Evolutionary conservation across 2,797 vertebrate species (phyloP).

Genomic region (Ceryle rudis): DNA sequence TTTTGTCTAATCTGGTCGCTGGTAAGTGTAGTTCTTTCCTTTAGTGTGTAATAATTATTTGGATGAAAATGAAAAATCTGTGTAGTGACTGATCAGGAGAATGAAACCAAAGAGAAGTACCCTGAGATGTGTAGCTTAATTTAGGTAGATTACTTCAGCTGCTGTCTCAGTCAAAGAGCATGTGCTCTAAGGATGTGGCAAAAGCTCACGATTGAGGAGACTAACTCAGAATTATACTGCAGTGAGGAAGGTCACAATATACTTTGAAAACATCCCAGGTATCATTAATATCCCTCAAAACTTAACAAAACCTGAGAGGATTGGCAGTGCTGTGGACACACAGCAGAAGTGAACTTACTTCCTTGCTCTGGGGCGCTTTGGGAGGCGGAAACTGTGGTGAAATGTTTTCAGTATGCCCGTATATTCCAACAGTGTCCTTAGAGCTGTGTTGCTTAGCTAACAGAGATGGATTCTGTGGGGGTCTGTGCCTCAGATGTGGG

Average conservation of each 20-base stretch:
- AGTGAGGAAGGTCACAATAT: not conserved
- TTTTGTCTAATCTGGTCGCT: conserved; percentile 40
- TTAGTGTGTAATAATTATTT: not conserved
- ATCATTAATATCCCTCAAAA: not conserved
- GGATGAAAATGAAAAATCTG: conserved; percentile 23
- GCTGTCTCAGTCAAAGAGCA: not conserved
- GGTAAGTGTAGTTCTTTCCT: not conserved
- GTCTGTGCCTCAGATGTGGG: fast-evolving
- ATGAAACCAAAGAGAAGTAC: not conserved
- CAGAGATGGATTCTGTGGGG: not conserved
- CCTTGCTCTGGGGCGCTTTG: not conserved
- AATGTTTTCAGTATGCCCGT: not conserved
- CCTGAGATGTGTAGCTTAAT: not conserved
- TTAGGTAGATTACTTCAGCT: not conserved
- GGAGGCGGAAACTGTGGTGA: not conserved
- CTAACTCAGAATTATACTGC: not conserved
- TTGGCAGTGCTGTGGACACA: not conserved
- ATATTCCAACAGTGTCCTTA: not conserved
- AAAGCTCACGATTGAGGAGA: not conserved
- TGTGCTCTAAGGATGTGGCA: not conserved
- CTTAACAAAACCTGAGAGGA: not conserved
- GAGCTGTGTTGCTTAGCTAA: fast-evolving
- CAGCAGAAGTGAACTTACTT: not conserved
- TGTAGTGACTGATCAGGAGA: conserved; percentile 34
- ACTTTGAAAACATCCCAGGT: not conserved